Base-by-base conservation (phyloP, 2,888 invertebrate genomes). In the Oithona nana region DNA sequence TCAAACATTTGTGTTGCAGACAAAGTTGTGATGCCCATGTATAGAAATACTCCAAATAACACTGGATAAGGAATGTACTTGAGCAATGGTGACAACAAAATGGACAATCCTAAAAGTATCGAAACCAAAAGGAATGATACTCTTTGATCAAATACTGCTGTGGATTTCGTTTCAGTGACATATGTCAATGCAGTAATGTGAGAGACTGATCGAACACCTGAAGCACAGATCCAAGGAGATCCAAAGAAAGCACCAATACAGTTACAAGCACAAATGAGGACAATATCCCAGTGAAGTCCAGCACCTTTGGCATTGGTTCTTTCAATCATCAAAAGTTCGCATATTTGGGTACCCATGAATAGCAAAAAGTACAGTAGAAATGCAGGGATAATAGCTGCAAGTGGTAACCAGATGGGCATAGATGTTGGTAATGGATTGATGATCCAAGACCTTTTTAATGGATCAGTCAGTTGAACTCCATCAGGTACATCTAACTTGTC, bases 281-380 rank as follows among this genome's bases (percentile, higher is more conserved):
- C 84, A 69, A 97, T 86, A 74, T 97, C 97, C 79, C 92, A 81
- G 75, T 97, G 94, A 72, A 92, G 86, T 8, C 97, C 97, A 66
- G 88, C 86, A 29, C 95, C 95, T 72, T 97, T 97, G 71, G 84
- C 83, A 3, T 93, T 81, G 70, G 94, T 93, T 65, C 92, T 89
- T 71, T 94, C 93, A 73, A 86, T 87, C 65, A 97, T 83, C 69
- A 97, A 92, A 71, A 95, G 77, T 86, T 94, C 90, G 63, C 92
- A 88, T 70, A 97, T 94, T 72, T 95, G 92, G 0, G 90, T 89
- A 75, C 97, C 97, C 85, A 97, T 88, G 75, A 94, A 97, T 62
- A 95, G 80, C 64, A 98, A 81, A 71, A 97, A 93, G 74, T 93
- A 95, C 65, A 95, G 86, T 66, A 97, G 82, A 67, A 93, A 77